Percentiles rank a stretch among this genome's conserved stretches.
These are phyloP conservation scores for Idris sp. DNA, from an alignment of 1,140 invertebrate genomes.

Conservation along the genomic window DNA sequence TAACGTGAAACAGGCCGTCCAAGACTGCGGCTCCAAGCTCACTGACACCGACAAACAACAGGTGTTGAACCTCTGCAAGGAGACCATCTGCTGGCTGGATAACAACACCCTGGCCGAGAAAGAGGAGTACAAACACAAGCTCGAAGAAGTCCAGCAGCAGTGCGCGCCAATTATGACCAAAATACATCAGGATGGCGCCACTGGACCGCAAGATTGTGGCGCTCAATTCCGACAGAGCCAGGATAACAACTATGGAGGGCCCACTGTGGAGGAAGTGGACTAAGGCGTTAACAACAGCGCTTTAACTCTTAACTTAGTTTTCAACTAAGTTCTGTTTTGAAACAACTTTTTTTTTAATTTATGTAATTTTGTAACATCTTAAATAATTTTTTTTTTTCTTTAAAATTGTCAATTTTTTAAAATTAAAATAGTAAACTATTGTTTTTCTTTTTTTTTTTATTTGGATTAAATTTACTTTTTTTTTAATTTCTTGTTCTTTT, in stretches of 20 bases:
- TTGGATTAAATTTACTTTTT: too few relatives aligned
- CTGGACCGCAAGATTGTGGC: conserved; percentile 57
- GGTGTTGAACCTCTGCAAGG: conserved; percentile 74
- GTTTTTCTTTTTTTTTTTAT: too few relatives aligned
- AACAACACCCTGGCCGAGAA: conserved; percentile 85
- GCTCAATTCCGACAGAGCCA: conserved; percentile 48
- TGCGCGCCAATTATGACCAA: conserved; percentile 88
- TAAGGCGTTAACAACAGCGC: too few relatives aligned
- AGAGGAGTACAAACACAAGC: conserved; percentile 86
- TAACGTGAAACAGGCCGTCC: conserved; percentile 80
- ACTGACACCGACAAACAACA: conserved; percentile 69
- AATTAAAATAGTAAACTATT: too few relatives aligned
- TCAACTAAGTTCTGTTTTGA: too few relatives aligned
- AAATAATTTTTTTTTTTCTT: too few relatives aligned
- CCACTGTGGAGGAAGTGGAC: conserved; percentile 83
- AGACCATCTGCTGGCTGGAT: conserved; percentile 80
- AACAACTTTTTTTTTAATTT: too few relatives aligned
- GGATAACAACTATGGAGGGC: conserved; percentile 73
- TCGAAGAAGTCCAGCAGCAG: conserved; percentile 85
- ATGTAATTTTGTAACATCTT: too few relatives aligned
- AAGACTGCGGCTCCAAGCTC: conserved; percentile 70
- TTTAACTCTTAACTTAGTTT: too few relatives aligned
- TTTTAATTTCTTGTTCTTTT: too few relatives aligned
- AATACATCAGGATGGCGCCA: conserved; percentile 81
- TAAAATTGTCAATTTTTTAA: too few relatives aligned